A percentile compares a stretch with the other conserved stretches of the same genome.
These are phyloP conservation scores for Cirrhinus molitorella DNA, from an alignment of 2,797 vertebrate species.

Conservation along the genomic window DNA sequence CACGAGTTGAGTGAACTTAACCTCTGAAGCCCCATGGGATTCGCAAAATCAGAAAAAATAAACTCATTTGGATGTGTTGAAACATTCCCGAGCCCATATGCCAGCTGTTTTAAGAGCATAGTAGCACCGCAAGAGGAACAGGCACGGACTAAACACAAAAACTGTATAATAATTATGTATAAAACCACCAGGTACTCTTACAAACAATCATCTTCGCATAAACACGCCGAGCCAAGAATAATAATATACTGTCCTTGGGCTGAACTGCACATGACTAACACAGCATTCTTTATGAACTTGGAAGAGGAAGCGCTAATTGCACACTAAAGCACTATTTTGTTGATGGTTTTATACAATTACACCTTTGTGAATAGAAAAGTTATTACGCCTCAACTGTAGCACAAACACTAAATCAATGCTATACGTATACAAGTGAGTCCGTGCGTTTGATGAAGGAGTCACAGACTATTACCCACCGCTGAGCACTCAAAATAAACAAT, in stretches of 20 bases:
- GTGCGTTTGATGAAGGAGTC: conserved; percentile 52
- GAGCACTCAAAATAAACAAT: conserved; percentile 71
- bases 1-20: conserved; percentile 41
- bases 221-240: conserved; percentile 60
- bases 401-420: conserved; percentile 32
- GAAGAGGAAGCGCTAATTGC: not conserved
- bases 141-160: not conserved
- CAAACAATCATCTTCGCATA: conserved; percentile 43
- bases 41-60: conserved; percentile 42
- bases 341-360: not conserved
- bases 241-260: conserved; percentile 44
- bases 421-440: conserved; percentile 23
- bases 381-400: not conserved
- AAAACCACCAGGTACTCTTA: not conserved
- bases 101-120: conserved; percentile 52
- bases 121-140: not conserved
- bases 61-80: conserved; percentile 37
- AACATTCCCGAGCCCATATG: conserved; percentile 28
- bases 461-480: conserved; percentile 52
- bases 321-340: conserved; percentile 3
- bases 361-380: not conserved
- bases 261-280: conserved; percentile 18
- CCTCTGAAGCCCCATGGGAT: conserved; percentile 25
- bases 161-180: not conserved
- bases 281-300: not conserved